Conservation (phyloP, 2,888 invertebrate species). For the Hyposoter didymator region DNA sequence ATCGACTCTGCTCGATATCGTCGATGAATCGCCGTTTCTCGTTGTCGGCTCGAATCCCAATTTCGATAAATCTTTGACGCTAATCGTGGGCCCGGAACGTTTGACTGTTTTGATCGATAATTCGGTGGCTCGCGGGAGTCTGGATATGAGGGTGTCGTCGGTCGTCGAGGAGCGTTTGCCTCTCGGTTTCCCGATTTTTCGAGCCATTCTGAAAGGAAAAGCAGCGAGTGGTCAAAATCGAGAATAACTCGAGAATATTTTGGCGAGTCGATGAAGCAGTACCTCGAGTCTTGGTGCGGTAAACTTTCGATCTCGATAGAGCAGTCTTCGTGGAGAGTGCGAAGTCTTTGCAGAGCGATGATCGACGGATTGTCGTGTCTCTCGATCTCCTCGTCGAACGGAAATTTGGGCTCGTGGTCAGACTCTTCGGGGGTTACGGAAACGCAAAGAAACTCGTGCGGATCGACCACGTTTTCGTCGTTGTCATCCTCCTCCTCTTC, state of each 20-base stretch:
- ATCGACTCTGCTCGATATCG: slow-evolving; percentile 35
- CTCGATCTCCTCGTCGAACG: slow-evolving; percentile 64
- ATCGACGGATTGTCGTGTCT: slow-evolving; percentile 64
- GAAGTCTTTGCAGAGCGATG: slow-evolving; percentile 61
- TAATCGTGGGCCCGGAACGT: slow-evolving; percentile 57
- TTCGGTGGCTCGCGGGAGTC: slow-evolving; percentile 73
- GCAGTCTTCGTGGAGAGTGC: slow-evolving; percentile 65
- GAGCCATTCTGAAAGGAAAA: slow-evolving; percentile 28
- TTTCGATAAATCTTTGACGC: slow-evolving; percentile 68
- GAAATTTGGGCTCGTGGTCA: slow-evolving; percentile 62
- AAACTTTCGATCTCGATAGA: slow-evolving; percentile 67
- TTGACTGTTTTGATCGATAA: slow-evolving; percentile 70
- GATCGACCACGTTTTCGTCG: slow-evolving; percentile 73
- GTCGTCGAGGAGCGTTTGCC: slow-evolving; percentile 41
- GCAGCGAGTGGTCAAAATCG: neutral
- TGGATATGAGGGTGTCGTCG: slow-evolving; percentile 65
- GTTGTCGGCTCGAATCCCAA: slow-evolving; percentile 50
- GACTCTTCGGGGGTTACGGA: slow-evolving; percentile 74
- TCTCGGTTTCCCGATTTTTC: slow-evolving; percentile 47
- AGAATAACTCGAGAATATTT: neutral
- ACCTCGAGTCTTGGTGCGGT: slow-evolving; percentile 58
- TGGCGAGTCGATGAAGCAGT: slow-evolving; percentile 7
- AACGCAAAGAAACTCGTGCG: slow-evolving; percentile 78
- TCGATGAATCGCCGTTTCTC: slow-evolving; percentile 55
- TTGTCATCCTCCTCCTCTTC: slow-evolving; percentile 56